phyloP scores from a whole-genome alignment of 2,797 vertebrate genomes.

The Halcyon badia region DNA sequence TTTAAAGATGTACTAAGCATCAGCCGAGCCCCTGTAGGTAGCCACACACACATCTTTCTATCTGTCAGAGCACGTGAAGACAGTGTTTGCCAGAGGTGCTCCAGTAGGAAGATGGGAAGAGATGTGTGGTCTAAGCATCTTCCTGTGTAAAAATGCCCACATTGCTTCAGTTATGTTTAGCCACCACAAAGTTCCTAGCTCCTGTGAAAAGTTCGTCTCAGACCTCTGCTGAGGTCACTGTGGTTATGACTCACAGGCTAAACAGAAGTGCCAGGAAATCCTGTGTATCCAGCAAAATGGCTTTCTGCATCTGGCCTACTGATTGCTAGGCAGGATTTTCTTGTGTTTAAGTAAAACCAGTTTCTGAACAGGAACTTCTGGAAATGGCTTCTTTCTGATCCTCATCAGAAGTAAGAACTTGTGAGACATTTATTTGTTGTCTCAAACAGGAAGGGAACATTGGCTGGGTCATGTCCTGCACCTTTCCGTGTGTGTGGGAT shows the following conservation, averaged over 20 bases:
- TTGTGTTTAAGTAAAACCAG: not conserved
- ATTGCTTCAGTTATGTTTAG: not conserved
- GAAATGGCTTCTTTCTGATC: not conserved
- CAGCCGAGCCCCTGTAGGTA: not conserved
- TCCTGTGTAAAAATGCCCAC: not conserved
- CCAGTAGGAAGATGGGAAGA: not conserved
- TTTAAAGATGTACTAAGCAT: not conserved
- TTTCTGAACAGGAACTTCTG: not conserved
- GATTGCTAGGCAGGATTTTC: not conserved
- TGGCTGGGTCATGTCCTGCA: not conserved
- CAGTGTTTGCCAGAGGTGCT: not conserved
- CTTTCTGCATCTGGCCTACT: constrained; percentile 19
- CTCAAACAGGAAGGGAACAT: not conserved
- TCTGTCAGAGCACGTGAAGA: rapidly evolving
- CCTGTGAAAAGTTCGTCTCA: not conserved
- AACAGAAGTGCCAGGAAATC: constrained; percentile 32
- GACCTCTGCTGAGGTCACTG: constrained; percentile 24
- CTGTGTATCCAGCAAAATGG: not conserved
- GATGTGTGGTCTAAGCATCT: not conserved
- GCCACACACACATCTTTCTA: not conserved
- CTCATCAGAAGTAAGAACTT: not conserved
- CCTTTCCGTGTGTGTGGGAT: rapidly evolving
- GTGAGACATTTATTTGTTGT: not conserved
- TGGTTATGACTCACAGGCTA: constrained; percentile 68
- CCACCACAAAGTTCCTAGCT: not conserved